These are phyloP conservation scores for Lycaena phlaeas DNA, from an alignment of 2,888 invertebrate species.

Conservation along the genomic window DNA sequence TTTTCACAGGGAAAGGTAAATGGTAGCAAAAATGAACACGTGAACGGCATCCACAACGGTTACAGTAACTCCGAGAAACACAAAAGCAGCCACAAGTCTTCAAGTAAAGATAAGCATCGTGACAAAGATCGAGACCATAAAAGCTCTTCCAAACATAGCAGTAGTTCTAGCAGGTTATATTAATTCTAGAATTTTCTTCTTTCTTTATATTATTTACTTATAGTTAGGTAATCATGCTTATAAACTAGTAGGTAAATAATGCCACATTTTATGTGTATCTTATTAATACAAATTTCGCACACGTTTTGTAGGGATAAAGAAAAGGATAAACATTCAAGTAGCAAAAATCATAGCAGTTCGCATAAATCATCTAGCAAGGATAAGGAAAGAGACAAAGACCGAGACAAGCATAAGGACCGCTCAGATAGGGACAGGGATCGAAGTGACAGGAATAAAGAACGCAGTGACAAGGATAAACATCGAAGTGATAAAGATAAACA, in stretches of 20 bases:
- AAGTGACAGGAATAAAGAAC: constrained; percentile 46
- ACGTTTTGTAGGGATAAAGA: constrained; percentile 58
- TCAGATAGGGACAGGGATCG: constrained; percentile 27
- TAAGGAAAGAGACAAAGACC: constrained; percentile 50
- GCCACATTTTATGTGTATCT: not conserved
- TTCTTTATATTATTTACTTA: not conserved
- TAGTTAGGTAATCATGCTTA: not conserved
- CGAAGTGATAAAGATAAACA: constrained; percentile 53
- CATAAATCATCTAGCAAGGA: constrained; percentile 69
- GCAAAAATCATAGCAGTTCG: constrained; percentile 69
- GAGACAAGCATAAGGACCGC: constrained; percentile 33
- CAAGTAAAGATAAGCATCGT: constrained; percentile 79
- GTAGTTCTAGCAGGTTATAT: constrained; percentile 64
- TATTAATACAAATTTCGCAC: no score
- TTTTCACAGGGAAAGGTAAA: constrained; percentile 64
- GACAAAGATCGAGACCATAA: constrained; percentile 77
- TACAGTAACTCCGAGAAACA: constrained; percentile 72
- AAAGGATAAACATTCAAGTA: constrained; percentile 68
- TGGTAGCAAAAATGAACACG: constrained; percentile 73
- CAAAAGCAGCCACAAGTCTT: constrained; percentile 77
- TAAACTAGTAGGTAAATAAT: not conserved
- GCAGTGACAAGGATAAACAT: constrained; percentile 39
- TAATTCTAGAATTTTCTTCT: constrained; percentile 50
- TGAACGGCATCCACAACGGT: constrained; percentile 88
- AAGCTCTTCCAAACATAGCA: constrained; percentile 63